Percentiles rank a stretch among this genome's conserved stretches.
Evolutionary conservation across 37 sponge, comb jelly and placozoan species (phyloP).

Genomic region (Aplysina aerophoba): DNA sequence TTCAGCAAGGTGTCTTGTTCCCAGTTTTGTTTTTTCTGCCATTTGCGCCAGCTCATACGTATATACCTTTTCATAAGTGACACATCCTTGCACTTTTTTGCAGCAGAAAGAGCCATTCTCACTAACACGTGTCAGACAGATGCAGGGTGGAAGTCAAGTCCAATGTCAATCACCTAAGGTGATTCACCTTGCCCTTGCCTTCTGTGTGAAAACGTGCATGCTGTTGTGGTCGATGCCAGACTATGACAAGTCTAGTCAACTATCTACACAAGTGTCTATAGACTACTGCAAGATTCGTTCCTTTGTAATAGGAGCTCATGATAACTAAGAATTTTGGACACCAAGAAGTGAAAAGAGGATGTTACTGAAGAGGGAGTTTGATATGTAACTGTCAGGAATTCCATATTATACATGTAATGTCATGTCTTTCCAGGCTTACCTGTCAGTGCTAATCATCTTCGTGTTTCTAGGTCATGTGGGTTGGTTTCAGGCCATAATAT

Average conservation of each 20-base stretch:
- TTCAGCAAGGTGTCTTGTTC: conserved; percentile 7
- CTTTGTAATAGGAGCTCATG: background rate
- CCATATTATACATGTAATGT: too few relatives aligned
- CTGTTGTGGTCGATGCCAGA: background rate
- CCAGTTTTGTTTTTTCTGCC: conserved; percentile 13
- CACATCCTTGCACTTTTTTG: background rate
- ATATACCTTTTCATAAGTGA: background rate
- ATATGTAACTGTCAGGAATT: too few relatives aligned
- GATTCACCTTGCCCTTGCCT: background rate
- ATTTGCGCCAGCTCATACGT: too few relatives aligned
- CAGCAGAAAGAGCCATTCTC: too few relatives aligned
- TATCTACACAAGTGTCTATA: background rate
- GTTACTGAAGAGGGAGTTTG: background rate
- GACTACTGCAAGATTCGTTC: conserved; percentile 16
- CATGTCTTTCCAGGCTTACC: too few relatives aligned
- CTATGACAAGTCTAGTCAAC: background rate
- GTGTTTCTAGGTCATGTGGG: too few relatives aligned
- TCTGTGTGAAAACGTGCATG: background rate
- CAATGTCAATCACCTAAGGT: background rate
- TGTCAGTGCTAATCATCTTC: too few relatives aligned
- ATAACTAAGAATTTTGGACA: background rate
- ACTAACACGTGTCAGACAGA: background rate
- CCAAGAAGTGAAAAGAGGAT: background rate
- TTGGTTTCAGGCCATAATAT: too few relatives aligned
- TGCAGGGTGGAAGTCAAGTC: background rate